Percentiles rank a stretch among this genome's conserved stretches.
These are phyloP conservation scores for Arge pagana DNA, from an alignment of 2,888 invertebrate species.

Conservation along the genomic window DNA sequence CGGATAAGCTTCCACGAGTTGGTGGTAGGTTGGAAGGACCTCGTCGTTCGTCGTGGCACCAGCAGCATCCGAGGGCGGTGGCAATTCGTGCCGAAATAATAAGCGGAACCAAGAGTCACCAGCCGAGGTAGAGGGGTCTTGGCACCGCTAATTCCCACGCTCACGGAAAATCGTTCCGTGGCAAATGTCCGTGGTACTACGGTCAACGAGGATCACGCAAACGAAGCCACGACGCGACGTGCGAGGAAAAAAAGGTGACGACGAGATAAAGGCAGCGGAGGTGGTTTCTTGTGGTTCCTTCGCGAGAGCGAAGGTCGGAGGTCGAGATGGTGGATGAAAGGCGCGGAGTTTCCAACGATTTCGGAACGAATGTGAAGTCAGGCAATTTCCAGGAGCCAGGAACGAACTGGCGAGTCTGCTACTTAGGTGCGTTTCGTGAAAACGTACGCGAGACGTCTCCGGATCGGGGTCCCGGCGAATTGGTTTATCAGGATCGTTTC, in stretches of 20 bases:
- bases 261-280: neutral
- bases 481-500: slow-evolving; percentile 16
- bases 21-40: too few relatives aligned
- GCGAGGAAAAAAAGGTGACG: neutral
- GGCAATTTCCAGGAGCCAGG: neutral
- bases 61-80: neutral
- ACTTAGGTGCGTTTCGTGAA: too few relatives aligned
- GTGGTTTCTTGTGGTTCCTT: neutral
- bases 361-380: slow-evolving; percentile 41
- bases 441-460: slow-evolving; percentile 12
- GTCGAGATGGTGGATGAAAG: slow-evolving; percentile 18
- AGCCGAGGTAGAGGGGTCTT: neutral
- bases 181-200: slow-evolving; percentile 27
- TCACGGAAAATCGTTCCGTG: slow-evolving; percentile 27
- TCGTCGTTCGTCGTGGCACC: neutral
- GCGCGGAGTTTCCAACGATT: slow-evolving; percentile 28
- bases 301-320: slow-evolving; percentile 7
- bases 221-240: too few relatives aligned
- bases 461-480: slow-evolving; percentile 3
- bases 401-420: neutral
- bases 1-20: slow-evolving; percentile 12
- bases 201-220: too few relatives aligned
- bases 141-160: slow-evolving; percentile 30
- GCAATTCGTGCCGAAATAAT: neutral
- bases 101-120: slow-evolving; percentile 12